Percentiles rank a stretch among this genome's conserved stretches.
Conservation (phyloP, 2,113 vertebrate genomes). For the Callithrix jacchus region DNA sequence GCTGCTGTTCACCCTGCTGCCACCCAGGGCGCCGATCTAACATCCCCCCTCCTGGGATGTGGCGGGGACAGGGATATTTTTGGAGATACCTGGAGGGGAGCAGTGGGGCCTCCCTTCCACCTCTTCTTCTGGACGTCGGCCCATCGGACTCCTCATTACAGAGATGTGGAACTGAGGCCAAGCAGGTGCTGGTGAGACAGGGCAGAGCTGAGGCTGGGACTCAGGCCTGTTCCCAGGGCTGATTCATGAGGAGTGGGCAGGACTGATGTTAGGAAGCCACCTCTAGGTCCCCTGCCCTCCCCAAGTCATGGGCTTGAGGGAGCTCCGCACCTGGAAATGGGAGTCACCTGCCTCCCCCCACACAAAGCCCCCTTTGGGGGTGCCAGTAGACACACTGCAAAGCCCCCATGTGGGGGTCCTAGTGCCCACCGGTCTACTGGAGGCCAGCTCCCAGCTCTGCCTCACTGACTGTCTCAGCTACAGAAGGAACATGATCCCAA, state of each 20-base stretch:
- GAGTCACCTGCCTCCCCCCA: not conserved
- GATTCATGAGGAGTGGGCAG: not conserved
- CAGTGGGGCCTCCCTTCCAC: not conserved
- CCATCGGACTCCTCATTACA: rapidly evolving
- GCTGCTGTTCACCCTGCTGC: not conserved
- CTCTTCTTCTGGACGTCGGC: not conserved
- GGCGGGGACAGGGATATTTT: too few species aligned
- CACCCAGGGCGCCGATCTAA: not conserved
- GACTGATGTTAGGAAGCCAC: rapidly evolving
- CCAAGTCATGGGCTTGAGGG: not conserved
- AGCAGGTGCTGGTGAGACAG: not conserved
- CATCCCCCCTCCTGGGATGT: not conserved
- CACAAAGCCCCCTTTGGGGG: too few species aligned
- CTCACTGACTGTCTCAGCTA: rapidly evolving
- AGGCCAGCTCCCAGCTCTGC: not conserved
- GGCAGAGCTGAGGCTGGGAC: rapidly evolving
- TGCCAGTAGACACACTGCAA: rapidly evolving
- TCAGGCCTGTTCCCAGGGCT: not conserved
- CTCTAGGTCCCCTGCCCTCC: not conserved
- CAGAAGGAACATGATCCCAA: not conserved
- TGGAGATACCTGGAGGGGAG: not conserved
- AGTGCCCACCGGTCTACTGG: not conserved
- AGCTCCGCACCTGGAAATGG: not conserved
- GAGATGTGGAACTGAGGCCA: not conserved
- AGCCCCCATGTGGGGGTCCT: not conserved